Evolutionary conservation across 2,888 invertebrate species (phyloP).

Genomic region (Melanostoma mellinum): DNA sequence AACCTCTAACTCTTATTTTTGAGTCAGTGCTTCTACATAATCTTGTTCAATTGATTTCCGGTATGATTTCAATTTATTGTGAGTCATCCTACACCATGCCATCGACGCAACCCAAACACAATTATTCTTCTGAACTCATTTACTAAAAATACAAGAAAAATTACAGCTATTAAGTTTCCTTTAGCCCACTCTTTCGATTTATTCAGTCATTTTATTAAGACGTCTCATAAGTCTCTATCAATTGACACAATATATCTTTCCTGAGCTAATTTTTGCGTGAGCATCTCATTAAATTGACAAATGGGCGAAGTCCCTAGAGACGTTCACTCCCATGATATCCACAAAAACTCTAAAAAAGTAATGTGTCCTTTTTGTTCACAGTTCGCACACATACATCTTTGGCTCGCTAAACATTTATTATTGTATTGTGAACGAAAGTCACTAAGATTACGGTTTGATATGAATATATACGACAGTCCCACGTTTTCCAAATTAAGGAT

Average conservation of each 20-base stretch:
- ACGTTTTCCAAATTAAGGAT: constrained; percentile 24
- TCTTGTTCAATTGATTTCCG: too few species aligned
- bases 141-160: constrained; percentile 1
- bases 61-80: too few species aligned
- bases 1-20: too few species aligned
- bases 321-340: background rate
- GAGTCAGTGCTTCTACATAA: too few species aligned
- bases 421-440: constrained; percentile 12
- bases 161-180: constrained; percentile 7
- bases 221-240: constrained; percentile 10
- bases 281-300: constrained; percentile 52
- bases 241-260: background rate
- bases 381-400: background rate
- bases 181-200: constrained; percentile 24
- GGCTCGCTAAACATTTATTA: constrained; percentile 10
- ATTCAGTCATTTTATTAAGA: background rate
- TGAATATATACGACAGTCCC: constrained; percentile 12
- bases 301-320: constrained; percentile 23
- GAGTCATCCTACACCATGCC: too few species aligned
- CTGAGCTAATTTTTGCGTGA: constrained; percentile 21
- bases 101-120: too few species aligned
- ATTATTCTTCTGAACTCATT: too few species aligned
- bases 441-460: background rate
- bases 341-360: background rate
- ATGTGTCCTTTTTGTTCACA: background rate